Percentiles rank a stretch among this genome's conserved stretches.
phyloP scores from a whole-genome alignment of 2,888 invertebrate species.

The Epinotia brunnichana region DNA sequence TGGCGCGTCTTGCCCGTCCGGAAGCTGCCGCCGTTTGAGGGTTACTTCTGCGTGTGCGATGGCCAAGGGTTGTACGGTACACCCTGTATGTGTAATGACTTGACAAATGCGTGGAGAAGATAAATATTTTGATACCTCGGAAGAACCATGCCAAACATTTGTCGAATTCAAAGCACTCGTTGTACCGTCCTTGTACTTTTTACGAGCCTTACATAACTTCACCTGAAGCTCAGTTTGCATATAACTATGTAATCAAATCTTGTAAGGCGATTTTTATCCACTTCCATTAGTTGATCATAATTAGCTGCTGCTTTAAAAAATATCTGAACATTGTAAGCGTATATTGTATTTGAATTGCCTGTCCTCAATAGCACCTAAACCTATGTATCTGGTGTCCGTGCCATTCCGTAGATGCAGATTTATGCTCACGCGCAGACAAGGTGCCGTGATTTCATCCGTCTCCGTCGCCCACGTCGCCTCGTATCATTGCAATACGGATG shows the following conservation, averaged over 20 bases:
- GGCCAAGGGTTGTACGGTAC: conserved; percentile 1
- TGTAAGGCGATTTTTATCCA: too few relatives aligned
- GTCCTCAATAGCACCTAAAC: neutral
- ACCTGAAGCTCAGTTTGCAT: too few relatives aligned
- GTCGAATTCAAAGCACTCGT: neutral
- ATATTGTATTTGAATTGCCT: neutral
- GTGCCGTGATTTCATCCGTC: conserved; percentile 35
- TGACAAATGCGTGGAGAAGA: neutral
- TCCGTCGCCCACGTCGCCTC: conserved; percentile 21
- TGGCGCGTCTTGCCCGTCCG: conserved; percentile 60
- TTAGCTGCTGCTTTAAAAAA: too few relatives aligned
- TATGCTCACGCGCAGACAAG: conserved; percentile 31
- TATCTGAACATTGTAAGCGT: too few relatives aligned
- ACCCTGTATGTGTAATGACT: conserved; percentile 16
- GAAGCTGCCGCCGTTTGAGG: conserved; percentile 42
- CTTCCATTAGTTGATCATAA: too few relatives aligned
- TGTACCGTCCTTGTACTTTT: too few relatives aligned
- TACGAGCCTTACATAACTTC: too few relatives aligned
- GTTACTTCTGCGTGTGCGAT: conserved; percentile 10
- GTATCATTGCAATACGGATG: conserved; percentile 15
- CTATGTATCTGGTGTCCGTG: neutral
- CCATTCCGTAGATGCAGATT: conserved; percentile 32
- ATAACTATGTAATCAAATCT: too few relatives aligned
- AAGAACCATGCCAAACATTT: neutral
- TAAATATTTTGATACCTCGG: neutral